phyloP scores from a whole-genome alignment of 2,797 vertebrate species.

The Aulostomus chinensis region DNA sequence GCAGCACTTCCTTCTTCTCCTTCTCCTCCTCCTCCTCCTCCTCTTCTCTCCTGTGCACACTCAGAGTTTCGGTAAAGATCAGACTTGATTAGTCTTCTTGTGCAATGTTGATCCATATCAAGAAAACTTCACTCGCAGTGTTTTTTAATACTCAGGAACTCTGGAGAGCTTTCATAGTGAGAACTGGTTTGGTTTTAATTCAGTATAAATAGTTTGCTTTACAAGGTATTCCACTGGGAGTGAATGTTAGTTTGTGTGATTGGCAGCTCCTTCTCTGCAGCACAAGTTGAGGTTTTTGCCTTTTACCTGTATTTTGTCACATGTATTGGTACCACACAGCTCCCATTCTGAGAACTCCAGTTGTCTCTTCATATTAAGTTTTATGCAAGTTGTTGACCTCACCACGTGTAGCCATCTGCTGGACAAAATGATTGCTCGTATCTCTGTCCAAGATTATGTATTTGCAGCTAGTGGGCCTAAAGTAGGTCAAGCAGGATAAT shows the following conservation, averaged over 20 bases:
- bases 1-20: constrained; percentile 50
- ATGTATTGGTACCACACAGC: no score
- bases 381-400: not conserved
- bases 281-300: no score
- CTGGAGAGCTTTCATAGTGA: no score
- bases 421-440: not conserved
- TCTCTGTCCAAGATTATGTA: not conserved
- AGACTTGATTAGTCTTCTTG: not conserved
- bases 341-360: not conserved
- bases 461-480: not conserved
- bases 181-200: no score
- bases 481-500: constrained; percentile 16
- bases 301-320: no score
- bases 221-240: no score
- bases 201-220: no score
- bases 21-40: constrained; percentile 19
- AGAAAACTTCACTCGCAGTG: no score
- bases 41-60: constrained; percentile 16
- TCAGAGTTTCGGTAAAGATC: constrained; percentile 15
- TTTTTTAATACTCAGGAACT: no score
- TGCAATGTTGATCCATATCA: constrained; percentile 10
- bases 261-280: no score
- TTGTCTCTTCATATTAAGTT: not conserved
- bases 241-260: no score
- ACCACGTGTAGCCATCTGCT: not conserved